Percentiles rank a stretch among this genome's conserved stretches.
These are phyloP conservation scores for Drosophila villosipedis DNA, from an alignment of 2,888 invertebrate genomes.

Conservation along the genomic window DNA sequence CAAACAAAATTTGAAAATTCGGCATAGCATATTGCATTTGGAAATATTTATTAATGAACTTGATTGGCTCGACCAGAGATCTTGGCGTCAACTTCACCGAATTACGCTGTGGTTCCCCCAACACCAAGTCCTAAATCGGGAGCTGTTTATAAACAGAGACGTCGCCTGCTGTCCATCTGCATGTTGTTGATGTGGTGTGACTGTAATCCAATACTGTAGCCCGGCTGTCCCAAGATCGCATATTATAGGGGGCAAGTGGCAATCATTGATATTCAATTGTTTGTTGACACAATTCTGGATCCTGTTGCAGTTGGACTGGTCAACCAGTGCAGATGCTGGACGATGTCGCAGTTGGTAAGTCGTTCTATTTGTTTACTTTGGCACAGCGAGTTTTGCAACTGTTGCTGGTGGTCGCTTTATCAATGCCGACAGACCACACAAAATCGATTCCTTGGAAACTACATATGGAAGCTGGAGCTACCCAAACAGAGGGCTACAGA, in stretches of 20 bases:
- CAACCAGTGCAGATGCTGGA: conserved; percentile 8
- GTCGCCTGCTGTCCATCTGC: conserved; percentile 34
- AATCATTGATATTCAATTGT: conserved; percentile 41
- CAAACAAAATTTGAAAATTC: conserved; percentile 34
- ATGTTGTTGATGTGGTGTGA: conserved; percentile 13
- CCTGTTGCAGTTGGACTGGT: conserved; percentile 32
- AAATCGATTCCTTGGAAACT: conserved; percentile 43
- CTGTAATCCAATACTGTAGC: conserved; percentile 57
- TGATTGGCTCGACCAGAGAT: conserved; percentile 3
- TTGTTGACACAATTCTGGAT: conserved; percentile 61
- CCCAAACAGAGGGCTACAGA: background rate
- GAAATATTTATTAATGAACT: conserved; percentile 31
- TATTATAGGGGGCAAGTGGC: conserved; percentile 53
- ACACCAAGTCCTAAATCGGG: conserved; percentile 6
- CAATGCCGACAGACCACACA: conserved; percentile 73
- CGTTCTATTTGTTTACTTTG: conserved; percentile 53
- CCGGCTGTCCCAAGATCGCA: conserved; percentile 10
- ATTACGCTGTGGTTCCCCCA: conserved; percentile 55
- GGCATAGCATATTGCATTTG: conserved; percentile 11
- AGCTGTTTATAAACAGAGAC: conserved; percentile 39
- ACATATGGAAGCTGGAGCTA: background rate
- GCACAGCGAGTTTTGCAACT: conserved; percentile 59
- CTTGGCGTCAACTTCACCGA: conserved; percentile 55
- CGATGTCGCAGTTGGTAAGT: conserved; percentile 11
- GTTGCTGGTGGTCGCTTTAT: conserved; percentile 69